Conservation (phyloP, 2,888 invertebrate species). For the Scaptomyza polygonia region DNA sequence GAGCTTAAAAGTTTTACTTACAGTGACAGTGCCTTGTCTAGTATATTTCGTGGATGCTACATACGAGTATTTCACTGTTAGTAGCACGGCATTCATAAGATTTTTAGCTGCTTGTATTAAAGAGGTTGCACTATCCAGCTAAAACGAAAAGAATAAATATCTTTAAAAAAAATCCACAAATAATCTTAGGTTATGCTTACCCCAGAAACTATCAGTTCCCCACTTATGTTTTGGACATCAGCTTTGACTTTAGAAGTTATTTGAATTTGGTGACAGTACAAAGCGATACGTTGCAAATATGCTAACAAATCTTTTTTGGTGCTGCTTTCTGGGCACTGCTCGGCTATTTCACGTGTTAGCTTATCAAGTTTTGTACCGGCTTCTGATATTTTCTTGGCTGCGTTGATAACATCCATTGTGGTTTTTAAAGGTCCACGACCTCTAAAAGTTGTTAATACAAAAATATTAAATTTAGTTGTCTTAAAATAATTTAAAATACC, state of each 20-base stretch:
- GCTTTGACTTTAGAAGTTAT: constrained; percentile 99
- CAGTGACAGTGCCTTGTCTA: constrained; percentile 92
- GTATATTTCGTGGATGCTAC: constrained; percentile 99
- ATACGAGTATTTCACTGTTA: constrained; percentile 99
- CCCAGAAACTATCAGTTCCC: constrained; percentile 98
- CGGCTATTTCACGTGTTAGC: constrained; percentile 97
- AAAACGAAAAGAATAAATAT: constrained; percentile 58
- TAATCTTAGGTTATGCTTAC: constrained; percentile 85
- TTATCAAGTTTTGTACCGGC: constrained; percentile 98
- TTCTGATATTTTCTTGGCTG: constrained; percentile 99
- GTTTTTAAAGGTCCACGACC: constrained; percentile 99
- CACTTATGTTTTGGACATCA: constrained; percentile 99
- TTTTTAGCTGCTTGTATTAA: constrained; percentile 99
- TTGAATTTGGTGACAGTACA: constrained; percentile 99
- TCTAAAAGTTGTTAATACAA: constrained; percentile 81
- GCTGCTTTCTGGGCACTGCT: constrained; percentile 97
- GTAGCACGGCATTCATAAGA: constrained; percentile 99
- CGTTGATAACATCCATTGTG: constrained; percentile 99
- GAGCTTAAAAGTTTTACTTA: constrained; percentile 85
- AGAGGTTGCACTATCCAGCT: constrained; percentile 99
- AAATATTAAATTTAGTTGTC: background rate
- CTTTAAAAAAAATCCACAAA: background rate
- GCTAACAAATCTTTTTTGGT: constrained; percentile 98
- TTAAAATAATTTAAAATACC: too few relatives aligned
- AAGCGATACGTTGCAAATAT: constrained; percentile 97